Percentiles rank a stretch among this genome's conserved stretches.
Evolutionary conservation across 2,797 vertebrate species (phyloP).

Genomic region (Synaphobranchus kaupii): DNA sequence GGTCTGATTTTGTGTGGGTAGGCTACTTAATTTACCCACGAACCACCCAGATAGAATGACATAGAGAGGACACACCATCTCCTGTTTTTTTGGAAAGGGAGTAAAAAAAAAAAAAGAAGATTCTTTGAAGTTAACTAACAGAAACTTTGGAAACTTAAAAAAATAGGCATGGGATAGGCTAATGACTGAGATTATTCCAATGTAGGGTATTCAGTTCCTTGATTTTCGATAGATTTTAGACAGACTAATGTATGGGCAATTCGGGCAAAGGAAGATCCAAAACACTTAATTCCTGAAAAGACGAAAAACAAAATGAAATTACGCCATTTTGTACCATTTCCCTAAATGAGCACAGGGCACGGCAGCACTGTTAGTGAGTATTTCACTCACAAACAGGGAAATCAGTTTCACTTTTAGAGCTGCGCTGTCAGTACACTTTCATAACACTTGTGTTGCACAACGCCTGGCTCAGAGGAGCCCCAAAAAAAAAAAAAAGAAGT

Average conservation of each 20-base stretch:
- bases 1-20: not conserved
- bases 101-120: not conserved
- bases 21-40: not conserved
- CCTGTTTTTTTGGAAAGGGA: not conserved
- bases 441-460: constrained; percentile 22
- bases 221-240: too few species aligned
- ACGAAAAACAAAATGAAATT: not conserved
- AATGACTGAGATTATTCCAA: not conserved
- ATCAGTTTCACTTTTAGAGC: constrained; percentile 20
- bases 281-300: not conserved
- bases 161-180: not conserved
- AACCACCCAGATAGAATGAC: not conserved
- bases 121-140: not conserved
- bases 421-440: not conserved
- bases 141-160: not conserved
- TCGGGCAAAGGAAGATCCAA: not conserved
- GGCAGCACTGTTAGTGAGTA: not conserved
- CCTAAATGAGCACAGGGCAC: not conserved
- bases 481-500: constrained; percentile 20
- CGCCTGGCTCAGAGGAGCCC: constrained; percentile 22
- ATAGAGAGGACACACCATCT: not conserved
- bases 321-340: not conserved
- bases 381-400: not conserved
- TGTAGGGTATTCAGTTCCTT: not conserved
- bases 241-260: not conserved